Percentiles rank a stretch among this genome's conserved stretches.
These are phyloP conservation scores for Pygathrix nemaeus DNA, from an alignment of 2,113 vertebrate genomes.

Conservation along the genomic window DNA sequence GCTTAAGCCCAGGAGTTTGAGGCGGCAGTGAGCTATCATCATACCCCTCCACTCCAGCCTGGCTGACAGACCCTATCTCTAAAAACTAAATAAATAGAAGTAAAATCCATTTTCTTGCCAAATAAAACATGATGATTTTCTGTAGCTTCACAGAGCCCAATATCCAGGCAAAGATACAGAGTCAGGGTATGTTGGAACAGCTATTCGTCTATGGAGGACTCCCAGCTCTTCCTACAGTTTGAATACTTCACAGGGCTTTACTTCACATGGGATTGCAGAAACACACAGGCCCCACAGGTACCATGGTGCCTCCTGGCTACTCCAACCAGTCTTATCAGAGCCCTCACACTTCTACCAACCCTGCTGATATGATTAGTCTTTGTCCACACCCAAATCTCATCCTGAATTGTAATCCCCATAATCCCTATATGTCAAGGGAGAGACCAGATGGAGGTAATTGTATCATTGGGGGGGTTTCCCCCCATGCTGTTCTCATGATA, in stretches of 20 bases:
- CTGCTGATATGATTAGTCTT: slow-evolving; percentile 67
- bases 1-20: too few species aligned
- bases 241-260: slow-evolving; percentile 93
- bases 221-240: slow-evolving; percentile 90
- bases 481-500: too few species aligned
- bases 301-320: slow-evolving; percentile 88
- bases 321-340: slow-evolving; percentile 90
- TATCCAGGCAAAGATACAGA: slow-evolving; percentile 73
- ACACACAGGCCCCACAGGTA: slow-evolving; percentile 62
- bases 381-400: too few species aligned
- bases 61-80: too few species aligned
- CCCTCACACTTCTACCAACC: slow-evolving; percentile 87
- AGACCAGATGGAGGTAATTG: too few species aligned
- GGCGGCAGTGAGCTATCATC: too few species aligned
- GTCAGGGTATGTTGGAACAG: slow-evolving; percentile 90
- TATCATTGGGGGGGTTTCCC: too few species aligned
- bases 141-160: neutral
- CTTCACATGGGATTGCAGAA: slow-evolving; percentile 92
- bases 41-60: too few species aligned
- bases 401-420: too few species aligned
- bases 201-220: slow-evolving; percentile 89
- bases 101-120: neutral
- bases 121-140: neutral
- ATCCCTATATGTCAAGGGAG: too few species aligned
- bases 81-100: too few species aligned